phyloP scores from a whole-genome alignment of 2,888 invertebrate species.

The Blastobasis lacticolella region DNA sequence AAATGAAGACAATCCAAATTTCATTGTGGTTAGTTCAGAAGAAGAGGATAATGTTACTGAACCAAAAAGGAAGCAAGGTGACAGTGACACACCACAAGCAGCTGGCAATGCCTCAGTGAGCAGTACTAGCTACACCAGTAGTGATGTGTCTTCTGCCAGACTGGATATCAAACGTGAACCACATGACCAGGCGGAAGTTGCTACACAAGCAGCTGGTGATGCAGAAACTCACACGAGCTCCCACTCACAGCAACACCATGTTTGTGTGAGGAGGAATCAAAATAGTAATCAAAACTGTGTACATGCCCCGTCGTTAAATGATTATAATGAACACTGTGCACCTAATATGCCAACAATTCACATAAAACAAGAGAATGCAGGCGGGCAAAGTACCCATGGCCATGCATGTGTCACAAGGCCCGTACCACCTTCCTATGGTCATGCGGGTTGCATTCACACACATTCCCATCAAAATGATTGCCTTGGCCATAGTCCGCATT shows the following conservation, averaged over 20 bases:
- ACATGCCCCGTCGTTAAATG: slow-evolving; percentile 11
- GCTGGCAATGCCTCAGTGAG: slow-evolving; percentile 13
- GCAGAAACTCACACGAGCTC: slow-evolving; percentile 17
- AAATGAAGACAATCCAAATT: slow-evolving; percentile 39
- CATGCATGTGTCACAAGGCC: background rate
- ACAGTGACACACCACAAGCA: slow-evolving; percentile 26
- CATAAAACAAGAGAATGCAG: slow-evolving; percentile 33
- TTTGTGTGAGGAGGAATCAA: slow-evolving; percentile 13
- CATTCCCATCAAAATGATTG: slow-evolving; percentile 24
- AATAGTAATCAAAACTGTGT: slow-evolving; percentile 16
- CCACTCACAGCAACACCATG: slow-evolving; percentile 9
- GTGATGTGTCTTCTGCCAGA: slow-evolving; percentile 18
- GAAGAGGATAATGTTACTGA: slow-evolving; percentile 53
- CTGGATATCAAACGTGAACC: slow-evolving; percentile 49
- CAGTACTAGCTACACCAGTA: slow-evolving; percentile 14
- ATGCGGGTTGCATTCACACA: slow-evolving; percentile 16
- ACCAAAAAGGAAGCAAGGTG: slow-evolving; percentile 44
- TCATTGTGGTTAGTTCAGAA: slow-evolving; percentile 67
- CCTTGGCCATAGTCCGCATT: slow-evolving; percentile 26
- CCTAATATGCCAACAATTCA: slow-evolving; percentile 14
- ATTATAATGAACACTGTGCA: slow-evolving; percentile 12
- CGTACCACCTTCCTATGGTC: background rate
- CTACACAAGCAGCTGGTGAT: slow-evolving; percentile 22
- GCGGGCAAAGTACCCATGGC: slow-evolving; percentile 13
- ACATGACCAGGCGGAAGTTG: slow-evolving; percentile 22